Conservation (phyloP, 2,888 invertebrate genomes). For the Mantis religiosa region DNA sequence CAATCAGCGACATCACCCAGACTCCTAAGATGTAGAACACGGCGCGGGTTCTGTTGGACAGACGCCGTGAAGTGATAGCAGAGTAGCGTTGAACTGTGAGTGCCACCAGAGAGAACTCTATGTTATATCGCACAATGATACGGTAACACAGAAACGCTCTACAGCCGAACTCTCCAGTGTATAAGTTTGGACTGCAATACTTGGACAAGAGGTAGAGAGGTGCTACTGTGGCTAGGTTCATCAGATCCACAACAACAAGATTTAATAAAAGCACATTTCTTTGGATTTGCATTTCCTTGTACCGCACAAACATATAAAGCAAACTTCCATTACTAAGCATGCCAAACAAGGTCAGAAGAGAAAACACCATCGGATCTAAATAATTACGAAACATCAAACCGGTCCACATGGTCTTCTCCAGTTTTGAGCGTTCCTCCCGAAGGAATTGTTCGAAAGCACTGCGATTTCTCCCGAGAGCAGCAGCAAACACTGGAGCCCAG, state of each 20-base stretch:
- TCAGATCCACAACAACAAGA: not conserved
- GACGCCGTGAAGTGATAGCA: not conserved
- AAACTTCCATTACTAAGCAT: not conserved
- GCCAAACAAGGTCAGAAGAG: not conserved
- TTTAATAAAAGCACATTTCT: not conserved
- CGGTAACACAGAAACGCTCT: not conserved
- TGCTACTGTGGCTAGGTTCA: not conserved
- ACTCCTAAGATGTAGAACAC: not conserved
- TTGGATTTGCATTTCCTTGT: not conserved
- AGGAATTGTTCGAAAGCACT: not conserved
- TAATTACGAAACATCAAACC: not conserved
- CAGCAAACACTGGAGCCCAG: not conserved
- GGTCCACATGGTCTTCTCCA: not conserved
- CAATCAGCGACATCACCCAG: not conserved
- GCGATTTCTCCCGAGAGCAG: not conserved
- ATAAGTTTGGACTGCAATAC: not conserved
- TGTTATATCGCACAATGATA: not conserved
- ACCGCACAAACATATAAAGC: not conserved
- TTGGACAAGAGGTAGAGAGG: not conserved
- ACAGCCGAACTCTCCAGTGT: not conserved
- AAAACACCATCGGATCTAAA: not conserved
- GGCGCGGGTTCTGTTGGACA: not conserved
- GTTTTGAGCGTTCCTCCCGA: not conserved
- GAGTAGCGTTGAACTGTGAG: not conserved
- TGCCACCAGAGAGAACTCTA: not conserved